Conservation (phyloP, 2,888 invertebrate genomes). For the Deilephila porcellus region DNA sequence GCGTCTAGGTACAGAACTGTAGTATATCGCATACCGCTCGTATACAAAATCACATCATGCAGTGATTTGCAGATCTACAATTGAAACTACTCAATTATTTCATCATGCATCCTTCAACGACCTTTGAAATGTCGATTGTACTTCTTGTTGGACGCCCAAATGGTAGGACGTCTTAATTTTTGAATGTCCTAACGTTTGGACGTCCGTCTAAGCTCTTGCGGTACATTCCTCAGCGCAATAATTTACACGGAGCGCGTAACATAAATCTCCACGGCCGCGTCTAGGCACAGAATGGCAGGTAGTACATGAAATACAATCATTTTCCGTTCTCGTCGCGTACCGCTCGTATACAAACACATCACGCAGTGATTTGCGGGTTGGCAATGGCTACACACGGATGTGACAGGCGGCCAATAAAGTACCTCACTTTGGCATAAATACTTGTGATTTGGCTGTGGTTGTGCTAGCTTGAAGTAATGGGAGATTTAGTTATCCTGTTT, state of each 20-base stretch:
- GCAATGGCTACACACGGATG: slow-evolving; percentile 53
- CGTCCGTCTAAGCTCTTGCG: not conserved
- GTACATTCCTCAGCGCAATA: not conserved
- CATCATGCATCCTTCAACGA: too few relatives aligned
- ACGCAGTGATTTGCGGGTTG: slow-evolving; percentile 69
- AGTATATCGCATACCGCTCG: slow-evolving; percentile 50
- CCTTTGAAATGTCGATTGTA: too few relatives aligned
- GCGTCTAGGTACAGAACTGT: slow-evolving; percentile 26
- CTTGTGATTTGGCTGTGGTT: not conserved
- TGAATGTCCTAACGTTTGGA: too few relatives aligned
- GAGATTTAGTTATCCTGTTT: not conserved
- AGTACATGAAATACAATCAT: slow-evolving; percentile 46
- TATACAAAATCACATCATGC: slow-evolving; percentile 68
- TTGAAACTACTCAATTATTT: not conserved
- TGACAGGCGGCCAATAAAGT: slow-evolving; percentile 33
- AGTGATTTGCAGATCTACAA: slow-evolving; percentile 64
- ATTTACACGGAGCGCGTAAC: not conserved
- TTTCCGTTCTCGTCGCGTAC: slow-evolving; percentile 63
- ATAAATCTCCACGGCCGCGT: slow-evolving; percentile 31
- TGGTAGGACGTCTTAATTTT: too few relatives aligned
- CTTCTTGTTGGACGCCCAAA: too few relatives aligned
- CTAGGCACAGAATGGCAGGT: slow-evolving; percentile 26
- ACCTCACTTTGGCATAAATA: not conserved
- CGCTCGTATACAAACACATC: slow-evolving; percentile 65
- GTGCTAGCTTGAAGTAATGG: not conserved